Evolutionary conservation across 2,113 vertebrate species (phyloP).

Genomic region (Eulacestoma nigropectus): DNA sequence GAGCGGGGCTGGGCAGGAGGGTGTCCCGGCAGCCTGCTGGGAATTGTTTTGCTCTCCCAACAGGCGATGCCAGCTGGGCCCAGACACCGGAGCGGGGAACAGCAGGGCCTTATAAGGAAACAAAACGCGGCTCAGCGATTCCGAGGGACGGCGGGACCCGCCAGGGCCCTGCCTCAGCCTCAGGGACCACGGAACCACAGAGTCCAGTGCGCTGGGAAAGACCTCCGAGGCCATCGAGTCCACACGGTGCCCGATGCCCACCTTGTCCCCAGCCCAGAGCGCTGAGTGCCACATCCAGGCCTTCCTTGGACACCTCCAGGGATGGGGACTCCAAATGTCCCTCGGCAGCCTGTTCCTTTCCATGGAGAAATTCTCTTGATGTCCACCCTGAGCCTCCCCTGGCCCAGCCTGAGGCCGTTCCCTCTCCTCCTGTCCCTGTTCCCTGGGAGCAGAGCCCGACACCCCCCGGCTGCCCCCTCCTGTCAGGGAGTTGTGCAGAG

Average conservation of each 20-base stretch:
- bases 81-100: not conserved
- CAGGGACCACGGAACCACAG: fast-evolving
- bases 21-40: not conserved
- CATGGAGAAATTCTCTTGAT: fast-evolving
- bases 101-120: slow-evolving; percentile 74
- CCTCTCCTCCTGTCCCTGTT: not conserved
- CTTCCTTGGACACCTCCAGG: not conserved
- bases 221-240: fast-evolving
- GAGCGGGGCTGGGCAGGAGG: not conserved
- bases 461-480: not conserved
- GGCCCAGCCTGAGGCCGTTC: not conserved
- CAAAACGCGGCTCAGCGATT: not conserved
- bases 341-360: not conserved
- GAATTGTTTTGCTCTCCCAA: slow-evolving; percentile 24
- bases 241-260: fast-evolving
- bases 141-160: not conserved
- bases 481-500: not conserved
- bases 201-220: fast-evolving
- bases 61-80: not conserved
- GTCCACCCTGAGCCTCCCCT: fast-evolving
- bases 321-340: not conserved
- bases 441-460: not conserved
- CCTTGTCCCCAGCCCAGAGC: not conserved
- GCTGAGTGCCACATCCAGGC: fast-evolving
- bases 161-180: not conserved